A percentile compares a stretch with the other conserved stretches of the same genome.
These are phyloP conservation scores for Acanthornis magna DNA, from an alignment of 2,797 vertebrate genomes.

Conservation along the genomic window DNA sequence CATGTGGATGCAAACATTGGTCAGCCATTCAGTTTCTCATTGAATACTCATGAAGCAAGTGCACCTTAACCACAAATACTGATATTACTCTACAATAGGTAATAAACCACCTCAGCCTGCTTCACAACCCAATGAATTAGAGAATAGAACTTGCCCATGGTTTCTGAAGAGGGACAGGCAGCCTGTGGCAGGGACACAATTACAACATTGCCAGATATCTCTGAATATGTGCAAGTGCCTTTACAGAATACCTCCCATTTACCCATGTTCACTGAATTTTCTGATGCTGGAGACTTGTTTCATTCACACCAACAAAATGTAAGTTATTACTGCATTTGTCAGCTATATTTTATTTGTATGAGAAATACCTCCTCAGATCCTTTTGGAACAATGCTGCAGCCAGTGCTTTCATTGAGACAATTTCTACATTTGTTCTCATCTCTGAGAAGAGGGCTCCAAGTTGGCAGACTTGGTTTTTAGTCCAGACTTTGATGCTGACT, in stretches of 20 bases:
- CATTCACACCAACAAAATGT: neutral
- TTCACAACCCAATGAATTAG: neutral
- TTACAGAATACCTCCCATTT: neutral
- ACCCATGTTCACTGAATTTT: neutral
- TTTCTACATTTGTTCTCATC: conserved; percentile 10
- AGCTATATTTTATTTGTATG: neutral
- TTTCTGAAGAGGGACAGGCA: neutral
- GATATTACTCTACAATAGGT: neutral
- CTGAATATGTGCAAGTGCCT: neutral
- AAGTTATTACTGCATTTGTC: neutral
- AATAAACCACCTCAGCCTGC: neutral
- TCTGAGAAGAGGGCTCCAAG: neutral
- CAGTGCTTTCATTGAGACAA: neutral
- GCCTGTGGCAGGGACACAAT: neutral
- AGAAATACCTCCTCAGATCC: neutral
- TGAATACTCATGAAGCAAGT: neutral
- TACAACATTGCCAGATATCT: neutral
- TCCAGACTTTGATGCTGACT: conserved; percentile 18
- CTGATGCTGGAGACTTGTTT: neutral
- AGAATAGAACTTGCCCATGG: neutral
- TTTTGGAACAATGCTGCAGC: neutral
- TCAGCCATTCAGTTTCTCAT: neutral
- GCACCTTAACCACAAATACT: neutral
- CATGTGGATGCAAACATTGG: neutral
- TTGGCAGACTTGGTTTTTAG: conserved; percentile 2